Conservation (phyloP, 2,113 vertebrate genomes). For the Notothenia coriiceps region DNA sequence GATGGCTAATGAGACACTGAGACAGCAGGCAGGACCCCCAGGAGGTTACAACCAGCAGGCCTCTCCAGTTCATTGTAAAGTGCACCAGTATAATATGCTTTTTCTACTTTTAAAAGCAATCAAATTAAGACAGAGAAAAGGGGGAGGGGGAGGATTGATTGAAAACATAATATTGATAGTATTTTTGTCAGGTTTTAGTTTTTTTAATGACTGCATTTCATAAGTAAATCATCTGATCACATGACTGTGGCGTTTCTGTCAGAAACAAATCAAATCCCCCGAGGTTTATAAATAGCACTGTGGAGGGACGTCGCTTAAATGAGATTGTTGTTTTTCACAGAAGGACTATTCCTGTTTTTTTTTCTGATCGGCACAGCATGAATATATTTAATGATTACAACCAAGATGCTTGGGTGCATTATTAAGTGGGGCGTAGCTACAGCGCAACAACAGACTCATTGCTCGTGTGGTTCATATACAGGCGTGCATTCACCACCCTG, state of each 20-base stretch:
- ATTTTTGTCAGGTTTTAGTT: too few relatives aligned
- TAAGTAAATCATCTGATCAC: conserved; percentile 1
- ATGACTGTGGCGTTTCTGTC: conserved; percentile 38
- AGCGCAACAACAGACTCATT: background rate
- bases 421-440: background rate
- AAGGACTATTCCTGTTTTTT: conserved; percentile 47
- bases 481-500: background rate
- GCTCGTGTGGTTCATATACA: background rate
- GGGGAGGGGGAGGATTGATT: background rate
- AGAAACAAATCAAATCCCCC: conserved; percentile 67
- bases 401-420: background rate
- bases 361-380: conserved; percentile 45
- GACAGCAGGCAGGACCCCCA: conserved; percentile 34
- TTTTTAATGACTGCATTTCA: background rate
- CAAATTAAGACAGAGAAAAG: background rate
- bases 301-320: conserved; percentile 61
- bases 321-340: conserved; percentile 30
- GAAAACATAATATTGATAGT: background rate
- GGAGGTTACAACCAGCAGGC: conserved; percentile 59
- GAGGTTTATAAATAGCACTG: conserved; percentile 65
- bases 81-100: background rate
- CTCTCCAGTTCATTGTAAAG: conserved; percentile 28
- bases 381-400: background rate
- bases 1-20: conserved; percentile 70
- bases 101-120: conserved; percentile 26